Conservation (phyloP, 2,888 invertebrate genomes). For the Cataglyphis cursor region DNA sequence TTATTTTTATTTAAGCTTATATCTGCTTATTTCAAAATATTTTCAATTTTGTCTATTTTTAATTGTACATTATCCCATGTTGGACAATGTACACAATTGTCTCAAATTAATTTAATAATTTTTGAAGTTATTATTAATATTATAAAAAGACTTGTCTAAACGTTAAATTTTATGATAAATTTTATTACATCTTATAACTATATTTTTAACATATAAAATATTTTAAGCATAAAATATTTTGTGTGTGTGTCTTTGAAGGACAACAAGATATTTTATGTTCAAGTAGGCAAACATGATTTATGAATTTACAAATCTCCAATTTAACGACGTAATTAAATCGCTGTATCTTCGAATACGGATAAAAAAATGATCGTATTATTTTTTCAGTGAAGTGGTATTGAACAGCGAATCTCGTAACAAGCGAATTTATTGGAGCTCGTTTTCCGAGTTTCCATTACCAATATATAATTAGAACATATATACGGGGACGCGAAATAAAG, state of each 20-base stretch:
- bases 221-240: constrained; percentile 7
- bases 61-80: neutral
- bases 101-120: neutral
- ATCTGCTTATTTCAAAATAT: neutral
- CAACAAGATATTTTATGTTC: neutral
- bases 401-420: constrained; percentile 15
- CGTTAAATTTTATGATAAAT: constrained; percentile 20
- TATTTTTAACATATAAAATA: constrained; percentile 2
- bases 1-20: neutral
- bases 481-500: constrained; percentile 6
- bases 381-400: neutral
- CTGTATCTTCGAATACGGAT: neutral
- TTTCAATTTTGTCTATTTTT: neutral
- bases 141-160: neutral
- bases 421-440: constrained; percentile 20
- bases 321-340: constrained; percentile 24
- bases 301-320: constrained; percentile 6
- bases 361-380: constrained; percentile 13
- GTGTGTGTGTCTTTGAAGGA: neutral
- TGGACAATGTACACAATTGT: neutral
- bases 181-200: neutral
- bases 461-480: neutral
- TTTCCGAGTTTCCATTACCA: constrained; percentile 26
- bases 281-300: constrained; percentile 1
- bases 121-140: neutral